These are phyloP conservation scores for Percopsis transmontana DNA, from an alignment of 2,113 vertebrate genomes.

Conservation along the genomic window DNA sequence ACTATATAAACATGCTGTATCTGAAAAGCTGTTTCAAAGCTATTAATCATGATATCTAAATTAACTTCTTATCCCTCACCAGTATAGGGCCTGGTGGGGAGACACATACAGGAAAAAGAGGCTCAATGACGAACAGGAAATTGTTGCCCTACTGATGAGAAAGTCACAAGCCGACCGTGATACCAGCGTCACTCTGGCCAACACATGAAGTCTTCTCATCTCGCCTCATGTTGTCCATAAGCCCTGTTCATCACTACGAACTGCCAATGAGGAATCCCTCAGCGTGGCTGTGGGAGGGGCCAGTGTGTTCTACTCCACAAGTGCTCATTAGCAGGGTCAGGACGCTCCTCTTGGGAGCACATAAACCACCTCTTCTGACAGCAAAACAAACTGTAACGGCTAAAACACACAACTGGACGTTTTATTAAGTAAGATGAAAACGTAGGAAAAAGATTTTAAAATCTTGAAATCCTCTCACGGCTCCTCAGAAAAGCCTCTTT, in stretches of 20 bases:
- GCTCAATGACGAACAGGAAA: conserved; percentile 83
- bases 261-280: neutral
- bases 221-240: neutral
- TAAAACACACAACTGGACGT: too few relatives aligned
- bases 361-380: neutral
- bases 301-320: neutral
- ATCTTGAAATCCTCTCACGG: too few relatives aligned
- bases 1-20: too few relatives aligned
- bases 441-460: too few relatives aligned
- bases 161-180: conserved; percentile 28
- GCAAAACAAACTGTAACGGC: too few relatives aligned
- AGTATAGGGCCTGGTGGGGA: conserved; percentile 88
- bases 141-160: conserved; percentile 54
- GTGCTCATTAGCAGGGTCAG: neutral
- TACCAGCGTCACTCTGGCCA: conserved; percentile 11
- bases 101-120: conserved; percentile 84
- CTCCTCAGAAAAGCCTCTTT: too few relatives aligned
- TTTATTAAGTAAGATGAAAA: too few relatives aligned
- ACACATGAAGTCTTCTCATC: conserved; percentile 28
- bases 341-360: too few relatives aligned
- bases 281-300: neutral
- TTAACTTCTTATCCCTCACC: conserved; percentile 9
- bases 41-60: too few relatives aligned
- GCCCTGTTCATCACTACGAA: neutral
- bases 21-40: too few relatives aligned